Conservation (phyloP, 2,797 vertebrate genomes). For the Ctenopoma kingsleyae region DNA sequence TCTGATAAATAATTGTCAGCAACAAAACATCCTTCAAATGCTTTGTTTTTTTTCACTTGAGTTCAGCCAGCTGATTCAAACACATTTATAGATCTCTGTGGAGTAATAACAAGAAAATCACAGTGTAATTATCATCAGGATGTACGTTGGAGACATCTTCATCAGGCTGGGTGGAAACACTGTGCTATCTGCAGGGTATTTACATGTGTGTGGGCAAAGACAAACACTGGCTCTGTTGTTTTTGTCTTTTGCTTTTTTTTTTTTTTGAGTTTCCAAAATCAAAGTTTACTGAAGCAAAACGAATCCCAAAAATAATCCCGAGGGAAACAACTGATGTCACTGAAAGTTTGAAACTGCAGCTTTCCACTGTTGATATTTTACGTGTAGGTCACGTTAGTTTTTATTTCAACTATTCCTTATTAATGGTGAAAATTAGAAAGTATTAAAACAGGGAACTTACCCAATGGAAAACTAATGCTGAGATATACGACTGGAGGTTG, state of each 20-base stretch:
- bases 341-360: neutral
- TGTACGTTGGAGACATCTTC: neutral
- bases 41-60: neutral
- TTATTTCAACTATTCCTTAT: neutral
- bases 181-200: slow-evolving; percentile 19
- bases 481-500: too few species aligned
- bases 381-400: too few species aligned
- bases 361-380: neutral
- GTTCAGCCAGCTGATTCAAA: slow-evolving; percentile 3
- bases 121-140: neutral
- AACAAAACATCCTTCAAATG: neutral
- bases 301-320: neutral
- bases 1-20: neutral
- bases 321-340: neutral
- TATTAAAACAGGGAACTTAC: too few species aligned
- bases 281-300: slow-evolving; percentile 11
- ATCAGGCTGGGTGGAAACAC: slow-evolving; percentile 31
- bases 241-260: neutral
- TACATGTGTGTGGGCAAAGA: neutral
- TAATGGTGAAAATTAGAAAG: neutral
- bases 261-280: slow-evolving; percentile 19
- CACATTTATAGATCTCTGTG: neutral
- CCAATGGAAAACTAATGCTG: too few species aligned
- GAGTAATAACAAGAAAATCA: slow-evolving; percentile 18
- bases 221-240: neutral